A percentile compares a stretch with the other conserved stretches of the same genome.
These are phyloP conservation scores for Holothuria scabra DNA, from an alignment of 53 echinoderm and acorn worm species.

Conservation along the genomic window DNA sequence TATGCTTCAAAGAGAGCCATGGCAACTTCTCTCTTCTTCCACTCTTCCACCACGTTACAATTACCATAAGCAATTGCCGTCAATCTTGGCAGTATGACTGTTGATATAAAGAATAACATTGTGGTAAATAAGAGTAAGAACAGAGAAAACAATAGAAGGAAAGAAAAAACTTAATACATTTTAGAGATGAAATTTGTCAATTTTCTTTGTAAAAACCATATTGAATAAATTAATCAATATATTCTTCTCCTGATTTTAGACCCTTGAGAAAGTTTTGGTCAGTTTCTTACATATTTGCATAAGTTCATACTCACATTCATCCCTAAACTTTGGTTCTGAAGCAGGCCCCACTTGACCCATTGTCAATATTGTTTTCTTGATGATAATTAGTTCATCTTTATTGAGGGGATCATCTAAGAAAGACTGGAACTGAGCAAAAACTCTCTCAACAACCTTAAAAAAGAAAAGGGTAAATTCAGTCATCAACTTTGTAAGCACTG, in stretches of 20 bases:
- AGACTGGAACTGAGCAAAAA: slow-evolving; percentile 95
- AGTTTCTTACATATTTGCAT: too few relatives aligned
- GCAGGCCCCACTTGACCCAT: slow-evolving; percentile 94
- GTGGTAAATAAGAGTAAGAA: not conserved
- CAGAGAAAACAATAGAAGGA: not conserved
- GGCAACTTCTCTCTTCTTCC: slow-evolving; percentile 78
- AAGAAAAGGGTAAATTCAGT: not conserved
- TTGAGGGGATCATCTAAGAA: slow-evolving; percentile 91
- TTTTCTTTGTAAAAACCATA: too few relatives aligned
- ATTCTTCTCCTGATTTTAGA: too few relatives aligned
- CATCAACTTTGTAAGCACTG: too few relatives aligned
- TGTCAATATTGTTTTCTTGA: slow-evolving; percentile 78
- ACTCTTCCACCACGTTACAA: slow-evolving; percentile 81
- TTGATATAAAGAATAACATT: slow-evolving; percentile 14
- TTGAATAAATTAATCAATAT: too few relatives aligned
- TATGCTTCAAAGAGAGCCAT: slow-evolving; percentile 90
- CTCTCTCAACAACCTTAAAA: slow-evolving; percentile 86
- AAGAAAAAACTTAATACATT: not conserved
- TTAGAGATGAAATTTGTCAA: too few relatives aligned
- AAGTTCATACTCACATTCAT: slow-evolving; percentile 85
- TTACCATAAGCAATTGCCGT: slow-evolving; percentile 92
- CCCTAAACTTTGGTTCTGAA: slow-evolving; percentile 96
- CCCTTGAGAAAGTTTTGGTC: too few relatives aligned
- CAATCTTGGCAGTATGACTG: slow-evolving; percentile 92
- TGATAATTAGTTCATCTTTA: slow-evolving; percentile 77